Evolutionary conservation across 2,888 invertebrate species (phyloP), one percentile per base, ranked within the genome.

Genomic region (Pycnomerus fuliginosus): DNA sequence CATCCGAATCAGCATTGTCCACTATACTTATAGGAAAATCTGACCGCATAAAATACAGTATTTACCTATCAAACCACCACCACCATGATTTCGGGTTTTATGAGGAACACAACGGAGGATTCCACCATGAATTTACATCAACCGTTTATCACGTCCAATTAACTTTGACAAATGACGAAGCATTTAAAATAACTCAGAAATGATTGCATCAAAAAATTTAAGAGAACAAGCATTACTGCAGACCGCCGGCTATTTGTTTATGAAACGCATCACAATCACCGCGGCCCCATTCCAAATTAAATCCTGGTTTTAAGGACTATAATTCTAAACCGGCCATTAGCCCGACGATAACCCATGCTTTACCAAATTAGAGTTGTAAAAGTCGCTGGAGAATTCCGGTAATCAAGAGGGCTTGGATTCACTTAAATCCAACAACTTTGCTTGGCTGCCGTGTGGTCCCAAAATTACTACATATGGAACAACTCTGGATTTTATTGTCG

Each of bases 321-420:
- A 46, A 46, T 39, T 37, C 38, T 35, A 44, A 39, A 43, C 46
- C 39, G 37, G 29, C 39, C 53, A 53, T 56, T 50, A 56, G 51
- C 34, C 43, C 42, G 39, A 46, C 44, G 44, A 47, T 48, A 54
- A 52, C 47, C 52, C 43, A 52, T 52, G 49, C 44, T 52, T 56
- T 54, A 44, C 51, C 46, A 50, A 56, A 56, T 56, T 54, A 51
- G 51, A 54, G 51, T 51, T 51, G 50, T 51, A 53, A 56, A 50
- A 53, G 52, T 48, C 43, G 46, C 44, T 46, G 44, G 49, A 44
- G 45, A 46, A 50, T 48, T 44, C 34, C 25, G 27, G 44, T 39
- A 50, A 51, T 51, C 42, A 48, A 43, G 43, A 17, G 31, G 36
- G 27, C 39, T 44, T 33, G 39, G 16, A 32, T 35, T 23, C 34